A percentile compares a stretch with the other conserved stretches of the same genome.
Conservation (phyloP, 1,140 invertebrate species). For the Radopholus similis region DNA sequence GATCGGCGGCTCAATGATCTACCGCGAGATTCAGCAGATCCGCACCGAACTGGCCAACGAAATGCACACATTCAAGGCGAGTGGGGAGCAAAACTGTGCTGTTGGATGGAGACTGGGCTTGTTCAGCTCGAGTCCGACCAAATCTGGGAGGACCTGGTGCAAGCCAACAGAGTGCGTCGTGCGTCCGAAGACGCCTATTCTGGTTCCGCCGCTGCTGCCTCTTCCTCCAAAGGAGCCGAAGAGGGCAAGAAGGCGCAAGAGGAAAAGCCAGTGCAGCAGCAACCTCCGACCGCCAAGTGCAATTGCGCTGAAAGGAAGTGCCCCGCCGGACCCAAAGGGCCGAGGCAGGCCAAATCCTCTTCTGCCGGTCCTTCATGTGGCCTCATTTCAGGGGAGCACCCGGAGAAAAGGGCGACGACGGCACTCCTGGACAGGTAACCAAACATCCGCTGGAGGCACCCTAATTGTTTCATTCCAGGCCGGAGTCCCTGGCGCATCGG, state of each 20-base stretch:
- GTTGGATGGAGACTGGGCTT: background rate
- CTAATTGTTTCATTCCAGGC: constrained; percentile 7
- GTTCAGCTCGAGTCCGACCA: constrained; percentile 21
- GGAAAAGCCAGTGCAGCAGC: background rate
- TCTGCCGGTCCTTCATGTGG: too few species aligned
- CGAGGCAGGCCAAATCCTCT: too few species aligned
- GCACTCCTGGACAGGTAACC: constrained; percentile 35
- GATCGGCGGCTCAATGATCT: constrained; percentile 17
- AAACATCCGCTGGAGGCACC: background rate
- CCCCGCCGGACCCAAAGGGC: constrained; percentile 41
- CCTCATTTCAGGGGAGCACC: constrained; percentile 36
- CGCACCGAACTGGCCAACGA: constrained; percentile 23
- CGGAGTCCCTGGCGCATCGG: constrained; percentile 40
- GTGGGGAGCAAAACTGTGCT: background rate
- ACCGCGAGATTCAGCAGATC: constrained; percentile 23
- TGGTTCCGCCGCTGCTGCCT: background rate
- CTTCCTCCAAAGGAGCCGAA: background rate
- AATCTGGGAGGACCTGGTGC: constrained; percentile 17
- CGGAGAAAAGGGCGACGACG: constrained; percentile 28
- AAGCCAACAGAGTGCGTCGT: background rate
- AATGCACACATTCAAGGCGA: constrained; percentile 23
- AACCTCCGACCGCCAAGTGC: constrained; percentile 22
- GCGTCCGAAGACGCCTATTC: background rate
- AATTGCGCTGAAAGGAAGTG: constrained; percentile 45
- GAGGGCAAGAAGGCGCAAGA: background rate